Evolutionary conservation across 1,140 invertebrate species (phyloP).

Genomic region (Conopomorpha cramerella): DNA sequence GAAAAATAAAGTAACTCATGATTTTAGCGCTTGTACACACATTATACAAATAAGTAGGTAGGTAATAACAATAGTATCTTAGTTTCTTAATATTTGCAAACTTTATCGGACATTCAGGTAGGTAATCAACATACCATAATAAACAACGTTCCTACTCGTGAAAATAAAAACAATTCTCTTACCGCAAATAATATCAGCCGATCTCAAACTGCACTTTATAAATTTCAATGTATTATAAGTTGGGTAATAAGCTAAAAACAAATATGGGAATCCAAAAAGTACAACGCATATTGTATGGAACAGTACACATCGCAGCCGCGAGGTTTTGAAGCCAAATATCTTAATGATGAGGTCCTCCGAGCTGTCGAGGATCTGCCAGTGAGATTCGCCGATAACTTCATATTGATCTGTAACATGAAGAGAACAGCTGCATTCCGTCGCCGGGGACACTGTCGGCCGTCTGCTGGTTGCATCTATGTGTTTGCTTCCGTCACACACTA

Average conservation of each 20-base stretch:
- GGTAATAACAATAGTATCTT: no score
- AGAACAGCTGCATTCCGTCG: conserved; percentile 11
- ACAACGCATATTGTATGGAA: conserved; percentile 50
- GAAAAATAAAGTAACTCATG: no score
- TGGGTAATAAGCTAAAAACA: conserved; percentile 55
- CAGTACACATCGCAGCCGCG: conserved; percentile 33
- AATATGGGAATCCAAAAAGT: conserved; percentile 57
- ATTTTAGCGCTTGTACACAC: no score
- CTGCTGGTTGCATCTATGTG: conserved; percentile 10
- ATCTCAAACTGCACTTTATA: conserved; percentile 55
- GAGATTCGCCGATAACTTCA: conserved; percentile 56
- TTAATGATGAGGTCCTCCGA: conserved; percentile 49
- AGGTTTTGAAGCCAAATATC: conserved; percentile 54
- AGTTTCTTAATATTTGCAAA: no score
- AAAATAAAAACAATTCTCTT: conserved; percentile 20
- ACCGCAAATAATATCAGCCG: conserved; percentile 57
- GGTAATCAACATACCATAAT: no score
- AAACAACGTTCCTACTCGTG: no score
- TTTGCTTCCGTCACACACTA: conserved; percentile 6
- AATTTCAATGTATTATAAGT: conserved; percentile 50
- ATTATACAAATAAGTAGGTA: no score
- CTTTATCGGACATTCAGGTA: no score
- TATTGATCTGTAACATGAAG: conserved; percentile 48
- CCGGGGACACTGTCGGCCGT: conserved; percentile 13
- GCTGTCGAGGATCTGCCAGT: conserved; percentile 55